phyloP scores from a whole-genome alignment of 1,140 invertebrate genomes.

The Mizuhopecten yessoensis region DNA sequence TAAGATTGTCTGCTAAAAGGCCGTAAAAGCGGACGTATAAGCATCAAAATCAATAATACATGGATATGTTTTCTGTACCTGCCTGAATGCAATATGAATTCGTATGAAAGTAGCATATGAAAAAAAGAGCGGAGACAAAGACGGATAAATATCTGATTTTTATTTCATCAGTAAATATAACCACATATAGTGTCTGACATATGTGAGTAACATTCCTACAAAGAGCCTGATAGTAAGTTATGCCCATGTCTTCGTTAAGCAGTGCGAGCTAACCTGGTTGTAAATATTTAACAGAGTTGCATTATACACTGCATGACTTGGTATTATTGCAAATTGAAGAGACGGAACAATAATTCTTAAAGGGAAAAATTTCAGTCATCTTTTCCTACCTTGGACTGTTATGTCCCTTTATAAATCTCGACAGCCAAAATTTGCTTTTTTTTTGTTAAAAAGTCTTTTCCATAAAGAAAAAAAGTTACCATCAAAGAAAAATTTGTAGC shows the following conservation, averaged over 20 bases:
- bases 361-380: not conserved
- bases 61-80: no score
- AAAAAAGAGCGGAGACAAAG: not conserved
- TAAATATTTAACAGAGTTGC: not conserved
- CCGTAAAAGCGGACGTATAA: no score
- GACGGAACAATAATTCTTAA: not conserved
- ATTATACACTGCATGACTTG: not conserved
- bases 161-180: conserved; percentile 40
- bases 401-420: not conserved
- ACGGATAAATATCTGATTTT: conserved; percentile 36
- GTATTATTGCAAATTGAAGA: conserved; percentile 1
- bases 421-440: not conserved
- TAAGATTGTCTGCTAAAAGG: no score
- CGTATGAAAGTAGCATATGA: no score
- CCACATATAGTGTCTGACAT: not conserved
- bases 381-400: not conserved
- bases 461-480: not conserved
- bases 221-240: not conserved
- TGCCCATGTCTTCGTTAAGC: not conserved
- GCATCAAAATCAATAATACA: no score
- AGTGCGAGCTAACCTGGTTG: not conserved
- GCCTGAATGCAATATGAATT: no score
- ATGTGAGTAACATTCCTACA: conserved; percentile 38
- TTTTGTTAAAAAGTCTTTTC: not conserved
- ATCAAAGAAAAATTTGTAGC: not conserved